Evolutionary conservation across 2,113 vertebrate species (phyloP), one percentile per base, ranked within the genome.

Genomic region (Cyprinodon brontotheroides): DNA sequence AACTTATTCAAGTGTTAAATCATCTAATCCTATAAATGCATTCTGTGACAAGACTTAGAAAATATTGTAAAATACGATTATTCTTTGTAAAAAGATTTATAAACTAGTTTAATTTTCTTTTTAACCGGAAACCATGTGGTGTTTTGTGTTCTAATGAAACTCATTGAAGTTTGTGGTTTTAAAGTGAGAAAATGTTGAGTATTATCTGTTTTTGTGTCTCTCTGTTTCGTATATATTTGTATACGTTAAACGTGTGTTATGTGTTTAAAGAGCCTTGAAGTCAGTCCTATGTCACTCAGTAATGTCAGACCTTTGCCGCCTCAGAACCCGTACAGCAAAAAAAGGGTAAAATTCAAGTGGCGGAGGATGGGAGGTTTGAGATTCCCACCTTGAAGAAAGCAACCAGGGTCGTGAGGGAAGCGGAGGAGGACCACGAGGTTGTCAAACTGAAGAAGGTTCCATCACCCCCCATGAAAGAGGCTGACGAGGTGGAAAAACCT

Each of bases 241-340:
- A 17, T 4, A 14, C 15, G 43, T 4, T 43, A 14, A 68, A 7
- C 72, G 13, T 38, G 2, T 40, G 39, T 22, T 45, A 22, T 61
- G 2, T 71, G 40, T 77, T 63, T 69, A 50, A 77, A 37, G 17
- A 75, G 66, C 20, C 65, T 65, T 84, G 61, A 17, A 65, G 39
- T 57, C 17, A 57, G n/a, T 64, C 70, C 47, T 15, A 11, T 81
- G 63, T 79, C 53, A 45, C 72, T 91, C 85, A 93, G 88, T 88
- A 90, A 88, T 90, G 71, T 93, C 79, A 92, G 93, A 94, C 85
- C 75, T 95, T 94, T 95, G 78, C 94, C 92, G 90, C 90, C 92
- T 91, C 87, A 94, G 92, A 95, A 92, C 72, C 62, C 70, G 74
- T 89, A 82, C 77, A 81, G 48, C 83, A 74, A 47, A 90, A 83